These are phyloP conservation scores for Carassius gibelio DNA, from an alignment of 2,113 vertebrate species.

Conservation along the genomic window DNA sequence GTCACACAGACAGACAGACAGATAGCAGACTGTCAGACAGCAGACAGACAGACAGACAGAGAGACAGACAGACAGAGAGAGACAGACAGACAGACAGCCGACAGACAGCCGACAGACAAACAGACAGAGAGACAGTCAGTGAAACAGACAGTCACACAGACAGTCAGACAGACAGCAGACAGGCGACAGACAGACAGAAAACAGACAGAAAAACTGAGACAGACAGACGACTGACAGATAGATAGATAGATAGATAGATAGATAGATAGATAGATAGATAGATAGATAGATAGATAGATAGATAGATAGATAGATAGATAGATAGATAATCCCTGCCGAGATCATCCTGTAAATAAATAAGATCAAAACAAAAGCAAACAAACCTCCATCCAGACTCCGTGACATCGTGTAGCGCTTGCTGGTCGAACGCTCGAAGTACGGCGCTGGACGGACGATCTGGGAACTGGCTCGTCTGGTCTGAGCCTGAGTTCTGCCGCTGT, in stretches of 20 bases:
- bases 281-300: background rate
- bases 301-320: background rate
- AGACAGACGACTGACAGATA: background rate
- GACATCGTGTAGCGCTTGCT: conserved; percentile 96
- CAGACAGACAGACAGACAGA: background rate
- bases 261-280: background rate
- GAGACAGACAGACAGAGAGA: background rate
- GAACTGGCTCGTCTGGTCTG: conserved; percentile 92
- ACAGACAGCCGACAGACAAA: background rate
- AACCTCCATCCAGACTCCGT: conserved; percentile 97
- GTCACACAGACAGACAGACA: background rate
- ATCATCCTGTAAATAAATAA: background rate
- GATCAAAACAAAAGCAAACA: conserved; percentile 43
- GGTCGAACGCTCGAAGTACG: conserved; percentile 89
- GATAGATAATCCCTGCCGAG: background rate
- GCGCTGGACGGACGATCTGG: conserved; percentile 89
- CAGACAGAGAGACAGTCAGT: background rate
- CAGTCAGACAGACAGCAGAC: background rate
- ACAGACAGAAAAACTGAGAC: background rate
- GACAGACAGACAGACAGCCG: background rate
- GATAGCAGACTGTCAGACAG: background rate
- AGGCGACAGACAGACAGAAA: background rate
- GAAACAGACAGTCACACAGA: background rate
- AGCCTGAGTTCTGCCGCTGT: conserved; percentile 93
- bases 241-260: background rate